Evolutionary conservation across 2,888 invertebrate genomes (phyloP).

Genomic region (Lycaena phlaeas): DNA sequence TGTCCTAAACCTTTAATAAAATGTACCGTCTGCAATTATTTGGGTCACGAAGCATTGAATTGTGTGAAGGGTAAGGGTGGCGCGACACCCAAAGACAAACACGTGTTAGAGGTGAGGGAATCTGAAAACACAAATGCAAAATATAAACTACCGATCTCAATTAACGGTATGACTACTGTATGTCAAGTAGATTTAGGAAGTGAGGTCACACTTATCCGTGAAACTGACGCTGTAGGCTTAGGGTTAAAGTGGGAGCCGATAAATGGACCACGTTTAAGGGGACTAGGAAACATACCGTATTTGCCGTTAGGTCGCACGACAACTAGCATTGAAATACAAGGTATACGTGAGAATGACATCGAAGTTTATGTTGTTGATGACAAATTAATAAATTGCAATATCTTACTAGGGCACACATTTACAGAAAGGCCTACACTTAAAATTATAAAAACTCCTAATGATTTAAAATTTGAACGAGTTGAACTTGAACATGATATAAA

Average conservation of each 20-base stretch:
- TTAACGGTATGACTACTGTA: slow-evolving; percentile 6
- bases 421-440: slow-evolving; percentile 14
- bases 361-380: slow-evolving; percentile 17
- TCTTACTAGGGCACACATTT: slow-evolving; percentile 15
- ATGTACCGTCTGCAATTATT: slow-evolving; percentile 7
- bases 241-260: slow-evolving; percentile 13
- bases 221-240: slow-evolving; percentile 14
- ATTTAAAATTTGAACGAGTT: slow-evolving; percentile 8
- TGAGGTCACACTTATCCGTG: slow-evolving; percentile 17
- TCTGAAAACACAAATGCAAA: too few species aligned
- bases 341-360: slow-evolving; percentile 16
- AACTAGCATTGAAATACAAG: slow-evolving; percentile 17
- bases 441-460: slow-evolving; percentile 12
- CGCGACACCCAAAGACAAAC: too few species aligned
- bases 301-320: slow-evolving; percentile 13
- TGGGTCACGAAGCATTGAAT: neutral
- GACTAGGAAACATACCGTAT: slow-evolving; percentile 18
- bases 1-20: slow-evolving; percentile 12
- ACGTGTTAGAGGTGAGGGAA: too few species aligned
- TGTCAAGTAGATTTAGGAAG: slow-evolving; percentile 19
- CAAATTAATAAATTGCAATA: slow-evolving; percentile 12
- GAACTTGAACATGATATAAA: neutral
- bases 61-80: too few species aligned
- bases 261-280: slow-evolving; percentile 14
- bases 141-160: too few species aligned